A percentile compares a stretch with the other conserved stretches of the same genome.
Conservation (phyloP, 2,888 invertebrate species). For the Bombyx huttoni region DNA sequence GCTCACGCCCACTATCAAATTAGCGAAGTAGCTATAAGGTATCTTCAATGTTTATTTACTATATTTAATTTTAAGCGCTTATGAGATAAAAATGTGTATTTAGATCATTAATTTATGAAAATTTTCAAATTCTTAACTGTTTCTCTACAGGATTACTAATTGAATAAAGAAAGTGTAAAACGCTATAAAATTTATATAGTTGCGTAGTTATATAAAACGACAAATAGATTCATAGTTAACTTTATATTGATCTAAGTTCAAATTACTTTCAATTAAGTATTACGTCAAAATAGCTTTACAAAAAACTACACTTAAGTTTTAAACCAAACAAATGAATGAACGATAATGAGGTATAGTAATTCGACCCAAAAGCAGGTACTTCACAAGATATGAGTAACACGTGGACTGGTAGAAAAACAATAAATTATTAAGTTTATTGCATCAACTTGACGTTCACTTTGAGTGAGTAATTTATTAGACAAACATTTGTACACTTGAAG, state of each 20-base stretch:
- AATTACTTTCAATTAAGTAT: too few relatives aligned
- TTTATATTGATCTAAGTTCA: too few relatives aligned
- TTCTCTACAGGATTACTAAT: too few relatives aligned
- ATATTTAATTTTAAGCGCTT: not conserved
- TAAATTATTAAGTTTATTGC: slow-evolving; percentile 62
- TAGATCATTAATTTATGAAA: too few relatives aligned
- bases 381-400: slow-evolving; percentile 12
- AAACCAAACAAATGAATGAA: not conserved
- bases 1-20: slow-evolving; percentile 37
- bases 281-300: too few relatives aligned
- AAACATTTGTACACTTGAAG: slow-evolving; percentile 18
- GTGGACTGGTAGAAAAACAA: slow-evolving; percentile 44
- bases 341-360: not conserved
- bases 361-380: not conserved
- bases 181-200: too few relatives aligned
- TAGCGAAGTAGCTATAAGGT: not conserved
- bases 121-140: too few relatives aligned
- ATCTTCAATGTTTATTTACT: not conserved
- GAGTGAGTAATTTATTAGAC: slow-evolving; percentile 44
- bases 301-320: too few relatives aligned
- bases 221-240: too few relatives aligned
- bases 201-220: too few relatives aligned
- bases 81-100: too few relatives aligned
- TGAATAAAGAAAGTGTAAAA: too few relatives aligned
- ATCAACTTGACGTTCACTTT: slow-evolving; percentile 42